Conservation (phyloP, 1,140 invertebrate genomes). For the Drosophila lowei region DNA sequence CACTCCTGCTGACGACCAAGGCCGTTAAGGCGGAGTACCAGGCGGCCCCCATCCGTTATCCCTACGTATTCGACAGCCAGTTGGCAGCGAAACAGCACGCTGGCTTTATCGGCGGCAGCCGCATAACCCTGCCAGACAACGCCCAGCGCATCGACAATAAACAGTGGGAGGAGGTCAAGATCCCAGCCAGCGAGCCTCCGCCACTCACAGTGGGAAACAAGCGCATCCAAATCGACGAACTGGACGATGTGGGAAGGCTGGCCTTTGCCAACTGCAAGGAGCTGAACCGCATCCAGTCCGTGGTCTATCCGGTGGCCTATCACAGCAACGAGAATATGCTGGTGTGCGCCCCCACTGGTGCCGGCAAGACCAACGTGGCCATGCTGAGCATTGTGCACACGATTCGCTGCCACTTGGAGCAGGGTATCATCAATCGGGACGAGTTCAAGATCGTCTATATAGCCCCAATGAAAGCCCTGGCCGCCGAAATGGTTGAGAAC, state of each 20-base stretch:
- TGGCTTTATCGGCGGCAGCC: conserved; percentile 91
- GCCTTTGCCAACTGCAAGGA: conserved; percentile 94
- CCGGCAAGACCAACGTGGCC: conserved; percentile 99
- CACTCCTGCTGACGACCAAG: conserved; percentile 82
- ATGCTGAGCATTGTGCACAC: conserved; percentile 96
- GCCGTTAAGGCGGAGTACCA: conserved; percentile 45
- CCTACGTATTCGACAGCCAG: conserved; percentile 93
- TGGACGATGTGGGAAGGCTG: conserved; percentile 94
- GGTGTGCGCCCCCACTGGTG: conserved; percentile 97
- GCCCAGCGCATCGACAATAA: conserved; percentile 88
- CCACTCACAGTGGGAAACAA: conserved; percentile 88
- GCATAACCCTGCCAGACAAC: conserved; percentile 91
- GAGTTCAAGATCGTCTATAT: conserved; percentile 99
- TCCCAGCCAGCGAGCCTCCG: conserved; percentile 89
- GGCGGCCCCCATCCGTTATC: conserved; percentile 85
- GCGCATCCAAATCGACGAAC: conserved; percentile 87
- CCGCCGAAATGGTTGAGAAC: conserved; percentile 98
- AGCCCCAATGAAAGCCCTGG: conserved; percentile 99
- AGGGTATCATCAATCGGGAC: conserved; percentile 92
- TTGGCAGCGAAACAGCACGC: conserved; percentile 87
- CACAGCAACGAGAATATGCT: conserved; percentile 98
- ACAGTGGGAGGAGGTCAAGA: conserved; percentile 93
- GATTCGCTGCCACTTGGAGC: conserved; percentile 92
- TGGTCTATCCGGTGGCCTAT: conserved; percentile 98
- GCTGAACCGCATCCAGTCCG: conserved; percentile 97